These are phyloP conservation scores for Lutra lutra DNA, from an alignment of 2,797 vertebrate species.

Conservation along the genomic window DNA sequence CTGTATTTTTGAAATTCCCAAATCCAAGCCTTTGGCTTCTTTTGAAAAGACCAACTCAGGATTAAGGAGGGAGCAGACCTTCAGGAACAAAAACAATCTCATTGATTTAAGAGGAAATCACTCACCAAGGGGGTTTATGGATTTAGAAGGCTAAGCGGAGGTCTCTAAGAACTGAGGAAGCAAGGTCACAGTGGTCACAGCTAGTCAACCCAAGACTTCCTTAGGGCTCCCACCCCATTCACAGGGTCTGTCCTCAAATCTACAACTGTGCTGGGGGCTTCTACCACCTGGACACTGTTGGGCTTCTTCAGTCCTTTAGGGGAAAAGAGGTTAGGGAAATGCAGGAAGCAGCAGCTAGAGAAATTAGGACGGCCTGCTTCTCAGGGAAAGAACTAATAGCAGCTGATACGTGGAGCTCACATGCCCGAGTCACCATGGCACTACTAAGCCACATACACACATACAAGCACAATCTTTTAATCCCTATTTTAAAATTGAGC, in stretches of 20 bases:
- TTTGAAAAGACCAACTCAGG: not conserved
- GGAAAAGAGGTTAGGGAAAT: not conserved
- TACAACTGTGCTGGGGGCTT: not conserved
- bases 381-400: not conserved
- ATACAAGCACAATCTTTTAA: not conserved
- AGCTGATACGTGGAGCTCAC: not conserved
- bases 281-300: not conserved
- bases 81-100: conserved; percentile 7
- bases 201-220: not conserved
- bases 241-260: not conserved
- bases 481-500: not conserved
- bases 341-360: not conserved
- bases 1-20: conserved; percentile 16
- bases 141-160: conserved; percentile 1
- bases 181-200: not conserved
- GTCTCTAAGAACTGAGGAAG: not conserved
- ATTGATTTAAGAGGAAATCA: not conserved
- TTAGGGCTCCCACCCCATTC: not conserved
- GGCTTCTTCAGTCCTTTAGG: not conserved
- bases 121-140: conserved; percentile 1
- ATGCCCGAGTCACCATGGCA: not conserved
- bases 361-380: not conserved
- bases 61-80: not conserved
- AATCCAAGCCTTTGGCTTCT: conserved; percentile 3
- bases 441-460: not conserved